Conservation (phyloP, 2,113 vertebrate genomes). For the Piaya cayana region DNA sequence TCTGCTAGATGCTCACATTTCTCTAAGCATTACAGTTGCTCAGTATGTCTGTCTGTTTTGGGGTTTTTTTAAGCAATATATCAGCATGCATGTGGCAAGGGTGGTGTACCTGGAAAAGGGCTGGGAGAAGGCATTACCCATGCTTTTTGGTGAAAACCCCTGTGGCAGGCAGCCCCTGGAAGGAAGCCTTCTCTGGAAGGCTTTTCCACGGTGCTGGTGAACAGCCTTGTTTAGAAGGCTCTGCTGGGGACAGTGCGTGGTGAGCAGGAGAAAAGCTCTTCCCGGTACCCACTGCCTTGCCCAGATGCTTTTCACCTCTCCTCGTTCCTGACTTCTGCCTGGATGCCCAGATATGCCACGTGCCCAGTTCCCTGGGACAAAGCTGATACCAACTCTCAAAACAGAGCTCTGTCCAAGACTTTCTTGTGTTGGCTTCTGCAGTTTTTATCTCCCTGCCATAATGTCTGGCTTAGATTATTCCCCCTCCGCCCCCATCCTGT, state of each 20-base stretch:
- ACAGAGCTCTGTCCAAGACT: neutral
- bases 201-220: neutral
- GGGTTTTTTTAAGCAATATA: rapidly evolving
- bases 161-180: neutral
- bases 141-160: neutral
- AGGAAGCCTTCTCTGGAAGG: neutral
- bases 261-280: neutral
- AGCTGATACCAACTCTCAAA: neutral
- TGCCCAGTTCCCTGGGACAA: neutral
- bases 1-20: neutral
- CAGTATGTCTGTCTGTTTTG: neutral
- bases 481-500: neutral
- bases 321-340: neutral
- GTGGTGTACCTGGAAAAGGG: neutral
- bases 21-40: rapidly evolving
- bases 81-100: rapidly evolving
- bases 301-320: neutral
- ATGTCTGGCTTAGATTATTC: neutral
- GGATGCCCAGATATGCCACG: rapidly evolving
- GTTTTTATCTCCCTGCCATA: neutral
- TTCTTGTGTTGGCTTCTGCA: neutral
- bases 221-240: neutral
- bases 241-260: neutral
- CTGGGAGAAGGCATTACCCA: neutral
- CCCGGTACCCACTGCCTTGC: neutral